Percentiles rank a stretch among this genome's conserved stretches.
These are phyloP conservation scores for Macrosiphum euphorbiae DNA, from an alignment of 2,888 invertebrate species.

Conservation along the genomic window DNA sequence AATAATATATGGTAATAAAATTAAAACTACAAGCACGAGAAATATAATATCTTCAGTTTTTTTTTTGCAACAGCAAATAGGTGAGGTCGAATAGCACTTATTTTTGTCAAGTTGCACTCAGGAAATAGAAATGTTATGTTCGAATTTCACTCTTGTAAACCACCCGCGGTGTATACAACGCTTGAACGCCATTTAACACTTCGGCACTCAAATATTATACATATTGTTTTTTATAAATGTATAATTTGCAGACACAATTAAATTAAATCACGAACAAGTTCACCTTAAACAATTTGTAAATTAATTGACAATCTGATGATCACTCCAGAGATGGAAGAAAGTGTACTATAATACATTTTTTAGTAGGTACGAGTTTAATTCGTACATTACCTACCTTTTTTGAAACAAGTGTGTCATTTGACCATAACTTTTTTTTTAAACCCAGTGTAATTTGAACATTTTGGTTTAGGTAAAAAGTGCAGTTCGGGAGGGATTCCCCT, in stretches of 20 bases:
- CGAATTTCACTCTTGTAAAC: neutral
- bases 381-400: too few relatives aligned
- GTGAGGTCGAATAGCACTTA: neutral
- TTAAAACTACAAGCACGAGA: neutral
- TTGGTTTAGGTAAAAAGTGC: too few relatives aligned
- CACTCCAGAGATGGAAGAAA: neutral
- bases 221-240: neutral
- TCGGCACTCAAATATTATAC: neutral
- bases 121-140: neutral
- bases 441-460: too few relatives aligned
- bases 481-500: too few relatives aligned
- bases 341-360: neutral
- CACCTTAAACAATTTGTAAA: neutral
- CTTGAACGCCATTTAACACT: neutral
- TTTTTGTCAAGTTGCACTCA: neutral
- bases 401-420: too few relatives aligned
- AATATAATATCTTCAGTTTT: neutral
- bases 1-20: neutral
- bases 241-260: neutral
- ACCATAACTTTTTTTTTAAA: too few relatives aligned
- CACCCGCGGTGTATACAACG: neutral
- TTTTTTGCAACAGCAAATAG: neutral
- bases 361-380: too few relatives aligned
- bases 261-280: neutral
- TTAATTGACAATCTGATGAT: neutral